Base-by-base conservation (phyloP, 2,113 vertebrate species). In the Micronycteris hirsuta region DNA sequence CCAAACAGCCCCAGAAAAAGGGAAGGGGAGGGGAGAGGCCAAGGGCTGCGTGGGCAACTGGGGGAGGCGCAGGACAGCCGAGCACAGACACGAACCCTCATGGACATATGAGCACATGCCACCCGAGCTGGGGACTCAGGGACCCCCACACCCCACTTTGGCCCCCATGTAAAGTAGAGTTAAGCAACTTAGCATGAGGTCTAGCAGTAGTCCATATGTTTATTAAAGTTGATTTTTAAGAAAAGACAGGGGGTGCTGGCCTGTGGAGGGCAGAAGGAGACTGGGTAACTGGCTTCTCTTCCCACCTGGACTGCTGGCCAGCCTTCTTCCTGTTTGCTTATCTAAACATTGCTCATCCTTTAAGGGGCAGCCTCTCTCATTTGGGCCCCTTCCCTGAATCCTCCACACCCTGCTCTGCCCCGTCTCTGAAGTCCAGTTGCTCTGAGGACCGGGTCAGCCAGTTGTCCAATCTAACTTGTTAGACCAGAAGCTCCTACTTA, bases 161-260 rank as follows among this genome's bases (percentile, higher is more conserved):
- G 41, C 36, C 36, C 22, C 36, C 14, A 2, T 6, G 1, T 4
- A 11, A 20, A 13, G 31, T 1, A 2, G n/a, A 17, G 36, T 5
- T 2, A 24, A 0, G 16, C 28, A 1, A 9, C 56, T 45, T n/a
- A 47, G 14, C 19, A 28, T 2, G 1, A 28, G 33, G 11, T 8
- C 61, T 24, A 22, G 65, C 47, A 2, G 74, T 10, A 17, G 11
- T 58, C 36, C 54, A 63, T 4, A 28, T 14, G 2, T 38, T 20
- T 20, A 41, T 36, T 45, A n/a, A 80, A 63, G 43, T 0, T 49
- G n/a, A 54, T 49, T 61, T 86, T 24, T 14, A 43, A 26, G 26
- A 38, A 38, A 70, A 56, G 63, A 86, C 26, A 47, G 31, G 5
- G 26, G 9, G 19, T 13, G 19, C 38, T 22, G 4, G 22, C 15